A percentile compares a stretch with the other conserved stretches of the same genome.
Evolutionary conservation across 2,113 vertebrate species (phyloP).

Genomic region (Neogobius melanostomus): DNA sequence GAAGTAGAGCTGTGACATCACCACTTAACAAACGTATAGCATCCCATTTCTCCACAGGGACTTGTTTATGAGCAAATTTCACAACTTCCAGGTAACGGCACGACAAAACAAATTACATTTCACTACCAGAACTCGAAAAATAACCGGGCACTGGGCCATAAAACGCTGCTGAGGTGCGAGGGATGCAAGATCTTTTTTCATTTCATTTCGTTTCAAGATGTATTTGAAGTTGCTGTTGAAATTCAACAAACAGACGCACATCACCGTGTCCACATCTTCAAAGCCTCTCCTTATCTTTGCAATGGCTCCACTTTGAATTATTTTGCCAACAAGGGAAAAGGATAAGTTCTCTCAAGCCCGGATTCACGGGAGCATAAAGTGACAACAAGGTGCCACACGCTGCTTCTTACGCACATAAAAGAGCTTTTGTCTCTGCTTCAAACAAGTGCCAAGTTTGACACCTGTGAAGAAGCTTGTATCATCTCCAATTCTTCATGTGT

Average conservation of each 20-base stretch:
- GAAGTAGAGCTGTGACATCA: too few relatives aligned
- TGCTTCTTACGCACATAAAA: conserved; percentile 11
- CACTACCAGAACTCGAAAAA: too few relatives aligned
- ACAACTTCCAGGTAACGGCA: too few relatives aligned
- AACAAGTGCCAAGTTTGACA: not conserved
- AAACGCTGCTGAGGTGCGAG: conserved; percentile 33
- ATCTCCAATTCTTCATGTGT: not conserved
- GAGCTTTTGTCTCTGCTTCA: conserved; percentile 7
- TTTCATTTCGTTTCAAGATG: conserved; percentile 37
- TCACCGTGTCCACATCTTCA: conserved; percentile 49
- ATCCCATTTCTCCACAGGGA: too few relatives aligned
- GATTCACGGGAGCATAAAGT: conserved; percentile 3
- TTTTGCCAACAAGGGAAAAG: conserved; percentile 26
- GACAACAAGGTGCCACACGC: conserved; percentile 17
- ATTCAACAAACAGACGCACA: conserved; percentile 31
- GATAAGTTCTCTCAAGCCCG: conserved; percentile 21
- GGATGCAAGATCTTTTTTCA: conserved; percentile 35
- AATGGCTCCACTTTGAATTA: conserved; percentile 29
- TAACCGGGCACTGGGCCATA: too few relatives aligned
- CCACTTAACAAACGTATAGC: too few relatives aligned
- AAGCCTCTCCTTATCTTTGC: conserved; percentile 33
- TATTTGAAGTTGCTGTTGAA: conserved; percentile 53
- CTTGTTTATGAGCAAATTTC: too few relatives aligned
- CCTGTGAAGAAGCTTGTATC: not conserved
- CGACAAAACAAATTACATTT: too few relatives aligned